phyloP scores from a whole-genome alignment of 2,888 invertebrate species.

The Apotomis capreana region DNA sequence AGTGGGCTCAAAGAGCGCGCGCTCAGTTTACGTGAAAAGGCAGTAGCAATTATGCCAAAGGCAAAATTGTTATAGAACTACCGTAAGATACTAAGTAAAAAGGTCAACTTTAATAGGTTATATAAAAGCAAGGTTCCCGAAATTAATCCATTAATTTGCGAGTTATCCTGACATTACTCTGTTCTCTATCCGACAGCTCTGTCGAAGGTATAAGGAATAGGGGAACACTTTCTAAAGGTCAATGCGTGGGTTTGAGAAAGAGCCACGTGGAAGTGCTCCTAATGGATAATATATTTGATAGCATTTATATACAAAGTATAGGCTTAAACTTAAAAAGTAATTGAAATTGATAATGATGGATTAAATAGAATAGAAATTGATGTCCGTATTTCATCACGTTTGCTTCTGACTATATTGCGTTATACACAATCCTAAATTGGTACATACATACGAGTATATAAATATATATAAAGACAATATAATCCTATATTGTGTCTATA shows the following conservation, averaged over 20 bases:
- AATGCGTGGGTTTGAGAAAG: conserved; percentile 34
- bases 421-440: no score
- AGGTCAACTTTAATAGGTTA: conserved; percentile 1
- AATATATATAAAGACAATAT: no score
- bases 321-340: no score
- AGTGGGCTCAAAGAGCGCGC: no score
- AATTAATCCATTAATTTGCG: conserved; percentile 24
- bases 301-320: background rate
- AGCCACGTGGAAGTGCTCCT: conserved; percentile 15
- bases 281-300: conserved; percentile 3
- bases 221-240: conserved; percentile 25
- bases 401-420: no score
- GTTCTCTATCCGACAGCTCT: conserved; percentile 11
- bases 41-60: background rate
- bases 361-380: no score
- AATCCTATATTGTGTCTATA: no score
- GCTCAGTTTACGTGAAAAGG: no score
- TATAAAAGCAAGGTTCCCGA: background rate
- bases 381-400: no score
- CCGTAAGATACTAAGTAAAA: background rate
- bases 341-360: no score
- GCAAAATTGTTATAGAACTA: background rate
- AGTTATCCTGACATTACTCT: conserved; percentile 16
- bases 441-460: no score
- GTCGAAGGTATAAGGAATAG: background rate